Evolutionary conservation across 2,113 vertebrate genomes (phyloP), one percentile per base, ranked within the genome.

Genomic region (Apaloderma vittatum): DNA sequence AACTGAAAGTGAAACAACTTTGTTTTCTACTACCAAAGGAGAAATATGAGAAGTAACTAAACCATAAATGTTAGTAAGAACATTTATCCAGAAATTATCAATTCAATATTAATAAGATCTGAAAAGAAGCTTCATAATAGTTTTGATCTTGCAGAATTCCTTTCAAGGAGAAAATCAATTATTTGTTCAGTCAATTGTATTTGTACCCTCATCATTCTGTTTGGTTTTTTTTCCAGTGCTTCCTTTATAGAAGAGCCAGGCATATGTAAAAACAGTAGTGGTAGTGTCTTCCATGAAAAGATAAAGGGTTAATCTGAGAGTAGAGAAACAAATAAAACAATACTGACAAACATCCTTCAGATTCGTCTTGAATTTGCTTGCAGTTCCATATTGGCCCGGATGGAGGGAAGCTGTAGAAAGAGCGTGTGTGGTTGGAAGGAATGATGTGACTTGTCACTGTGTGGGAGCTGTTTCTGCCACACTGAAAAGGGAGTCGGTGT

Each of bases 1-100:
- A 95, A 97, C 79, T 87, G 95, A 96, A 97, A 97, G 96, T 97
- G 88, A 97, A 97, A 93, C 23, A 0, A 79, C 16, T n/a, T 77
- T 76, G 5, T 48, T 93, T 92, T 74, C 55, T 74, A 3, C 57
- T 84, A 37, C 45, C 0, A 0, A 68, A 71, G 87, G 36, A 90
- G 51, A 74, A 80, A 32, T 52, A 72, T 0, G 1, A 67, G 55
- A 84, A 74, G 29, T 72, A 57, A 20, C 68, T 70, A 24, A 37
- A 45, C 46, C n/a, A 34, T 68, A 58, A 49, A 72, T 76, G 51
- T 40, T 83, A 80, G 4, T 61, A 72, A 76, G 34, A 62, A 2
- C 48, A 86, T 55, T 88, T 88, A 5, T 58, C 83, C 54, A 58
- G 70, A 83, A 86, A 40, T 43, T 10, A 13, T 21, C 3, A 11